Percentiles rank a stretch among this genome's conserved stretches.
phyloP scores from a whole-genome alignment of 1,140 invertebrate genomes.

The Aphelenchoides avenae region DNA sequence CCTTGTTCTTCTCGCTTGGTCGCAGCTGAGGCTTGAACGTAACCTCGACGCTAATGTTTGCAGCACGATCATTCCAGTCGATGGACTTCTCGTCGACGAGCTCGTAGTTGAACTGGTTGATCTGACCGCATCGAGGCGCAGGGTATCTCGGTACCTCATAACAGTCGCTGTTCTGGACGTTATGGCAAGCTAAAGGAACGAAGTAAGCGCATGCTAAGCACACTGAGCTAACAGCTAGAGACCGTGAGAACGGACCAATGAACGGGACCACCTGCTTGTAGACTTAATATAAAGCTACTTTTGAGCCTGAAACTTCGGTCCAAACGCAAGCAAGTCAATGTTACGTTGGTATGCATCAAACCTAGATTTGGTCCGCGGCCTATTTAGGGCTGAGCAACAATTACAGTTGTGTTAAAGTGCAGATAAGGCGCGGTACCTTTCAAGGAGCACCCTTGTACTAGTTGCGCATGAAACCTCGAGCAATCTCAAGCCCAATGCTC shows the following conservation, averaged over 20 bases:
- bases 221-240: too few relatives aligned
- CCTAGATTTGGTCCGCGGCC: too few relatives aligned
- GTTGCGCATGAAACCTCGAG: conserved; percentile 9
- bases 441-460: conserved; percentile 28
- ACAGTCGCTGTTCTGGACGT: conserved; percentile 27
- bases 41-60: conserved; percentile 46
- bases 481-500: too few relatives aligned
- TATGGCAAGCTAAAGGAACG: conserved; percentile 39
- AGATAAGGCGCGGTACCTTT: too few relatives aligned
- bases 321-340: too few relatives aligned
- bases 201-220: too few relatives aligned
- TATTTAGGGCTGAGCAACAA: too few relatives aligned
- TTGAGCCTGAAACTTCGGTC: conserved; percentile 12
- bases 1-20: conserved; percentile 21
- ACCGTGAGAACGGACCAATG: too few relatives aligned
- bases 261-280: too few relatives aligned
- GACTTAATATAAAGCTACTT: conserved; percentile 14
- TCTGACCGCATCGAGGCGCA: conserved; percentile 43
- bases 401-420: too few relatives aligned
- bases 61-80: conserved; percentile 19
- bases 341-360: too few relatives aligned
- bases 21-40: conserved; percentile 38
- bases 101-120: conserved; percentile 29
- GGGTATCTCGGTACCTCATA: neutral
- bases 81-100: conserved; percentile 20